Evolutionary conservation across 1,140 invertebrate genomes (phyloP).

Genomic region (Ceratoteleas bidentatus): DNA sequence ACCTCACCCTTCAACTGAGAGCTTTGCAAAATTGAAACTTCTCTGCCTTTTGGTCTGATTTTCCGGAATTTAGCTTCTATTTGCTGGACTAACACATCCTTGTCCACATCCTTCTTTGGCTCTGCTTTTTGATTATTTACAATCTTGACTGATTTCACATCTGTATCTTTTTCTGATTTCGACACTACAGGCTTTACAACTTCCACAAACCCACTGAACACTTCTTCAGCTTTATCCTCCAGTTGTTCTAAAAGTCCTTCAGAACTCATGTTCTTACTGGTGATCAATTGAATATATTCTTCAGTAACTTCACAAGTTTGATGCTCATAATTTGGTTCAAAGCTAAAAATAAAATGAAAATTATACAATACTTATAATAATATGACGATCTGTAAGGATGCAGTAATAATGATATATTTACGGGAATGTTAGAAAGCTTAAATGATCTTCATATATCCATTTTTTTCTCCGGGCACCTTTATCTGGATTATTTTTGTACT

Average conservation of each 20-base stretch:
- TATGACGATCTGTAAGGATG: conserved; percentile 7
- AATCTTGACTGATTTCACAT: not conserved
- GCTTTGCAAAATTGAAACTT: conserved; percentile 11
- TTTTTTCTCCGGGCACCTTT: conserved; percentile 76
- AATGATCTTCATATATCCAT: conserved; percentile 78
- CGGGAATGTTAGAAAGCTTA: conserved; percentile 78
- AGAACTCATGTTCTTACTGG: conserved; percentile 68
- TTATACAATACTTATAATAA: not conserved
- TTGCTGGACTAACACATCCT: conserved; percentile 64
- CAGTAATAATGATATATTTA: conserved; percentile 60
- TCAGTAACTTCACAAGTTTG: conserved; percentile 74
- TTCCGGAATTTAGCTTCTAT: conserved; percentile 76
- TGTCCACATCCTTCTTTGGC: conserved; percentile 57
- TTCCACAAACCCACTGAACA: conserved; percentile 78
- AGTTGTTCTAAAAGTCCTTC: conserved; percentile 77
- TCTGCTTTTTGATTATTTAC: conserved; percentile 17
- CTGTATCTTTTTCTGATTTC: conserved; percentile 12
- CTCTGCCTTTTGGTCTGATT: conserved; percentile 71
- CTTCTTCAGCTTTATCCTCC: conserved; percentile 75
- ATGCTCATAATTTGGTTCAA: conserved; percentile 73
- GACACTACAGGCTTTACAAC: conserved; percentile 64
- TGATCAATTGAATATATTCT: conserved; percentile 77
- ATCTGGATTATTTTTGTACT: conserved; percentile 76
- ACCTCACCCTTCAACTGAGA: not conserved
- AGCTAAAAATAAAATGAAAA: conserved; percentile 60